phyloP scores from a whole-genome alignment of 2,797 vertebrate species.

The Eurystomus glaucurus region DNA sequence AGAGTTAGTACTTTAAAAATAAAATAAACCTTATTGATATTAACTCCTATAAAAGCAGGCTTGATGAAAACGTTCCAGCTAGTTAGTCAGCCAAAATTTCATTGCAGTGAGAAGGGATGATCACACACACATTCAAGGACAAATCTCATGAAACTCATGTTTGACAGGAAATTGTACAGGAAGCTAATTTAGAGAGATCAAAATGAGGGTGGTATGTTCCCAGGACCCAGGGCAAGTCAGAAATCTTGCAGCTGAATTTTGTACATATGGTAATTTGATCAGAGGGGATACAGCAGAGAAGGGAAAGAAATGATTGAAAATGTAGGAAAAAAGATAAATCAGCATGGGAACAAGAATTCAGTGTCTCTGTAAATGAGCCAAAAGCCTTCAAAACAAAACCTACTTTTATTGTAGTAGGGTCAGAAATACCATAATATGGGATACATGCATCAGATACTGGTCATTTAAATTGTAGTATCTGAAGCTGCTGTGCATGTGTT shows the following conservation, averaged over 20 bases:
- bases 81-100: conserved; percentile 46
- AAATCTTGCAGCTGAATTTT: conserved; percentile 75
- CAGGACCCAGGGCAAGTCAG: conserved; percentile 78
- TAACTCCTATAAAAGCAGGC: conserved; percentile 42
- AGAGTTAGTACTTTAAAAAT: conserved; percentile 28
- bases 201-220: conserved; percentile 80
- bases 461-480: background rate
- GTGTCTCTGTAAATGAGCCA: background rate
- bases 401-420: background rate
- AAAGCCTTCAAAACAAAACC: background rate
- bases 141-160: conserved; percentile 78
- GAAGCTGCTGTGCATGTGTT: background rate
- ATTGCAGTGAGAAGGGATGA: conserved; percentile 43
- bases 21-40: conserved; percentile 16
- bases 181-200: conserved; percentile 81
- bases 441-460: background rate
- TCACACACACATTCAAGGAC: conserved; percentile 70
- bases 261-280: conserved; percentile 70
- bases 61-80: conserved; percentile 64
- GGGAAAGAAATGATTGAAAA: conserved; percentile 30
- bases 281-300: conserved; percentile 17
- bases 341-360: conserved; percentile 14
- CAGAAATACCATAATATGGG: background rate
- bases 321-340: background rate
- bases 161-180: conserved; percentile 81